These are phyloP conservation scores for Phyllotreta striolata DNA, from an alignment of 2,888 invertebrate genomes.

Conservation along the genomic window DNA sequence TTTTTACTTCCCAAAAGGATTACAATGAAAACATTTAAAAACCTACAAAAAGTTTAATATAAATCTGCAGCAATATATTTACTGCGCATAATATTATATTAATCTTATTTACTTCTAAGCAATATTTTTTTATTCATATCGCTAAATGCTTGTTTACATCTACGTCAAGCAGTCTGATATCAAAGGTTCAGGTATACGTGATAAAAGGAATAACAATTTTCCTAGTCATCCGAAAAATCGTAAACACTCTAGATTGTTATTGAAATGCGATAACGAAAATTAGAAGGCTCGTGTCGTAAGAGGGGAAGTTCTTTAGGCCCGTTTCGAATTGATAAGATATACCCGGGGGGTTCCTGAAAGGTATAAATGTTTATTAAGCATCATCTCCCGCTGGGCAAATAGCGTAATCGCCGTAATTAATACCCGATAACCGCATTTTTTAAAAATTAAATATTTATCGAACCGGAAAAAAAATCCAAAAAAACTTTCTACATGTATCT, in stretches of 20 bases:
- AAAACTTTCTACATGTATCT: slow-evolving; percentile 23
- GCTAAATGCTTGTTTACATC: slow-evolving; percentile 25
- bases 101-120: neutral
- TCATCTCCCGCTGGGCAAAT: neutral
- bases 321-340: too few species aligned
- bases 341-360: too few species aligned
- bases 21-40: too few species aligned
- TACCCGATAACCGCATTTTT: slow-evolving; percentile 3
- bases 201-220: slow-evolving; percentile 5
- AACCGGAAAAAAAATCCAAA: neutral
- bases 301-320: too few species aligned
- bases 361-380: too few species aligned
- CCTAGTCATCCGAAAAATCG: slow-evolving; percentile 1
- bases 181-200: slow-evolving; percentile 12
- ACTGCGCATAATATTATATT: neutral
- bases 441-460: slow-evolving; percentile 11
- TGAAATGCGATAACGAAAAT: neutral
- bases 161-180: slow-evolving; percentile 32
- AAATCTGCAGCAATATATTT: too few species aligned
- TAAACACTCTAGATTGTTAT: slow-evolving; percentile 9
- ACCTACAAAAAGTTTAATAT: too few species aligned
- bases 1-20: too few species aligned
- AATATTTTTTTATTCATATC: neutral
- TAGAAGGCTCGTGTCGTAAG: too few species aligned
- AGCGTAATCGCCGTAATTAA: slow-evolving; percentile 14